Base-by-base conservation (phyloP, 1,140 invertebrate species). In the Halyomorpha halys region DNA sequence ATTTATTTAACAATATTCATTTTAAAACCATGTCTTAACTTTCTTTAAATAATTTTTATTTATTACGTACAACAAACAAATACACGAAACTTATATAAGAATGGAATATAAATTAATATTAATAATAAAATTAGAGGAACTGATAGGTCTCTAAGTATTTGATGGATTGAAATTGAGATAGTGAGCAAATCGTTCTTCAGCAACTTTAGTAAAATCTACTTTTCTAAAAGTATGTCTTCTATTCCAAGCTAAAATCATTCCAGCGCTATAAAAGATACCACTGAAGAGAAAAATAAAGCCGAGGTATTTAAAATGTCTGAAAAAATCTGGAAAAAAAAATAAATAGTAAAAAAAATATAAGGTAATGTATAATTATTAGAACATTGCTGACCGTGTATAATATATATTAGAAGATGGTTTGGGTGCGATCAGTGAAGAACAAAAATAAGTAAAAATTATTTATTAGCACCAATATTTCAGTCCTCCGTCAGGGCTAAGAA, bases 151-250 rank as follows among this genome's bases (percentile, higher is more conserved):
- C 4, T 16, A 47, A 13, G 3, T 3, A 4, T 16, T 13, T 47
- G 14, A 11, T 49, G 6, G 6, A 8, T 18, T 49, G 19, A 49
- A 49, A 49, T 49, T 8, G 6, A 49, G n/a, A 19, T 49, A 19
- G n/a, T 49, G 9, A 49, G 47, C 9, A 18, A 18, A 49, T 6
- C n/a, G n/a, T 49, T 49, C 47, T 19, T 49, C 47, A 1, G n/a
- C 19, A 9, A 19, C 6, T 49, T 49, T 11, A 49, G 11, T 49
- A 49, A 49, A 49, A 49, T 49, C 47, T 1, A 49, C 19, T 49
- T 49, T 21, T 19, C 14, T 21, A n/a, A 49, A 49, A 19, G 47
- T 49, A 21, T 49, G 47, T 49, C 47, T 49, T 49, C 47, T 49
- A 8, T 49, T 49, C n/a, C 19, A 49, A 9, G 47, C 6, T 21